Percentiles rank a stretch among this genome's conserved stretches.
phyloP scores from a whole-genome alignment of 1,140 invertebrate genomes.

The Drosophila rhopaloa region DNA sequence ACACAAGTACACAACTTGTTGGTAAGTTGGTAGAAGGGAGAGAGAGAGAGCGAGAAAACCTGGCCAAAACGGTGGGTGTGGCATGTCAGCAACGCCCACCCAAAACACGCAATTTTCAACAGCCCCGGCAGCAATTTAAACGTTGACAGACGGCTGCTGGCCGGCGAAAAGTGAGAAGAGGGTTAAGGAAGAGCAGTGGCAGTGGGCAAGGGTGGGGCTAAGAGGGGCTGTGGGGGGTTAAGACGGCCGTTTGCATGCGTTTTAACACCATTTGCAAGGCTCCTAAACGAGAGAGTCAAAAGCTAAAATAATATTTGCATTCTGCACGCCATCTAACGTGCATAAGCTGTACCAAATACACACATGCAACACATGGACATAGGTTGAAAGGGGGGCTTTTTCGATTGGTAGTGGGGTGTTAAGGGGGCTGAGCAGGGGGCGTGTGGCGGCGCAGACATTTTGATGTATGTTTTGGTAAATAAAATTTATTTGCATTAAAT shows the following conservation, averaged over 20 bases:
- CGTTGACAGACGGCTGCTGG: slow-evolving; percentile 77
- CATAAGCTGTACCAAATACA: slow-evolving; percentile 60
- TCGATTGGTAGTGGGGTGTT: neutral
- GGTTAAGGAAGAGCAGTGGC: neutral
- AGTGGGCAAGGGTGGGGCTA: neutral
- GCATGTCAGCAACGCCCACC: slow-evolving; percentile 81
- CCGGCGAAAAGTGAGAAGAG: slow-evolving; percentile 4
- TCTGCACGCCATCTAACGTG: slow-evolving; percentile 81
- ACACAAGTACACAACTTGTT: slow-evolving; percentile 9
- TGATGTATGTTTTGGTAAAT: slow-evolving; percentile 83
- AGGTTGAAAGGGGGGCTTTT: neutral
- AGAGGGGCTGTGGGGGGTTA: neutral
- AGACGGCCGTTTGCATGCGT: slow-evolving; percentile 63
- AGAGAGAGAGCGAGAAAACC: slow-evolving; percentile 15
- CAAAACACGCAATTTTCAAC: slow-evolving; percentile 77
- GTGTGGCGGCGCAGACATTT: slow-evolving; percentile 72
- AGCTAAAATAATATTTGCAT: slow-evolving; percentile 83
- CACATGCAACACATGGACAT: slow-evolving; percentile 33
- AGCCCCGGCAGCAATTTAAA: slow-evolving; percentile 73
- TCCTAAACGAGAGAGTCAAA: slow-evolving; percentile 62
- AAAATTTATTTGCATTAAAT: slow-evolving; percentile 84
- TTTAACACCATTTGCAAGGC: slow-evolving; percentile 78
- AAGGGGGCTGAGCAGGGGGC: slow-evolving; percentile 20
- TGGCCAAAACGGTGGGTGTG: slow-evolving; percentile 69
- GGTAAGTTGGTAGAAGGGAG: slow-evolving; percentile 2